Evolutionary conservation across 2,113 vertebrate species (phyloP).

Genomic region (Xiphophorus maculatus): DNA sequence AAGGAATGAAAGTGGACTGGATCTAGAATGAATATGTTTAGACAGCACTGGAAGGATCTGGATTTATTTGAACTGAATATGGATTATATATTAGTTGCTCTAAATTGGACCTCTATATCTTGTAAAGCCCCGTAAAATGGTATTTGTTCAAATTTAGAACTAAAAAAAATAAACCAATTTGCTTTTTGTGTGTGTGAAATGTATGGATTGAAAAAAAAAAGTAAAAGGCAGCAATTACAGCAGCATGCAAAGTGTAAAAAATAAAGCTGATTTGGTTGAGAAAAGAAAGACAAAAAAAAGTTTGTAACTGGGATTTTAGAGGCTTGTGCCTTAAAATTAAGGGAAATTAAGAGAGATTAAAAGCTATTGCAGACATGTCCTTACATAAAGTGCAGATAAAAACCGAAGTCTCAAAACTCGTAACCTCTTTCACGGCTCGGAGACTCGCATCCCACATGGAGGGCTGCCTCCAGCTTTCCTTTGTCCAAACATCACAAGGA

Average conservation of each 20-base stretch:
- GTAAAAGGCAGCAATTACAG: conserved; percentile 11
- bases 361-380: neutral
- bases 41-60: neutral
- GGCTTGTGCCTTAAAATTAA: neutral
- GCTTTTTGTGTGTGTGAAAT: neutral
- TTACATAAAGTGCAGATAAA: conserved; percentile 13
- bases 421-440: conserved; percentile 11
- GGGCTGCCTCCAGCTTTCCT: conserved; percentile 21
- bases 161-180: neutral
- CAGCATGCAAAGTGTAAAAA: conserved; percentile 32
- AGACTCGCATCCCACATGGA: conserved; percentile 18
- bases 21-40: neutral
- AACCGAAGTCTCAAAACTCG: neutral
- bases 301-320: neutral
- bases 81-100: neutral
- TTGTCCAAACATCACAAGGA: conserved; percentile 39
- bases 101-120: no score
- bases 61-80: neutral
- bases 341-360: conserved; percentile 1
- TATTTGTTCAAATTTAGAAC: neutral
- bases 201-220: neutral
- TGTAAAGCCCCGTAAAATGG: neutral
- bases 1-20: neutral
- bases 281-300: neutral
- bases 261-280: neutral